Evolutionary conservation across 2,888 invertebrate species (phyloP).

Genomic region (Lordiphosa fenestrarum): DNA sequence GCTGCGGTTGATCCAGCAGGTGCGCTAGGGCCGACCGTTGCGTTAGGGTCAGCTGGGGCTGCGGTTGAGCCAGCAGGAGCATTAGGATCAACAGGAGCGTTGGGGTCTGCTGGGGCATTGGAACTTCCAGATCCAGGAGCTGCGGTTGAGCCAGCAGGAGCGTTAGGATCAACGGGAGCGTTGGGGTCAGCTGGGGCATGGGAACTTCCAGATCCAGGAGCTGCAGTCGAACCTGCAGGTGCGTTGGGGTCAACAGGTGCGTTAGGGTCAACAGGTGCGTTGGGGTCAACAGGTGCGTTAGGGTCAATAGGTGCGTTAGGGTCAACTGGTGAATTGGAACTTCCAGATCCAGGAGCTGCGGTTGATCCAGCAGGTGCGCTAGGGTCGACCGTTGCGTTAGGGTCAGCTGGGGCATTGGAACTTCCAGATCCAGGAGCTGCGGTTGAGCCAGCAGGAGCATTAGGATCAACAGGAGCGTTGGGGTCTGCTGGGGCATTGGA

Average conservation of each 20-base stretch:
- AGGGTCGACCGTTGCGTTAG: slow-evolving; percentile 20
- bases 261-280: slow-evolving; percentile 4
- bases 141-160: not conserved
- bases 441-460: slow-evolving; percentile 24
- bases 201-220: not conserved
- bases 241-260: slow-evolving; percentile 17
- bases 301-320: slow-evolving; percentile 19
- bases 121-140: slow-evolving; percentile 9
- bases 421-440: slow-evolving; percentile 18
- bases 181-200: too few species aligned
- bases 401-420: slow-evolving; percentile 16
- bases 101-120: slow-evolving; percentile 6
- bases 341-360: slow-evolving; percentile 16
- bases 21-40: slow-evolving; percentile 24
- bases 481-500: not conserved
- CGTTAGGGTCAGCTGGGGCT: too few species aligned
- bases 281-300: slow-evolving; percentile 3
- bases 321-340: slow-evolving; percentile 19
- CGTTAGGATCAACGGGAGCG: not conserved
- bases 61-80: not conserved
- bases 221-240: not conserved
- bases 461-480: slow-evolving; percentile 24
- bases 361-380: slow-evolving; percentile 26
- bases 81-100: slow-evolving; percentile 6
- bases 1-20: slow-evolving; percentile 9